A percentile compares a stretch with the other conserved stretches of the same genome.
Evolutionary conservation across 2,888 invertebrate genomes (phyloP).

Genomic region (Hypomecis punctinalis): DNA sequence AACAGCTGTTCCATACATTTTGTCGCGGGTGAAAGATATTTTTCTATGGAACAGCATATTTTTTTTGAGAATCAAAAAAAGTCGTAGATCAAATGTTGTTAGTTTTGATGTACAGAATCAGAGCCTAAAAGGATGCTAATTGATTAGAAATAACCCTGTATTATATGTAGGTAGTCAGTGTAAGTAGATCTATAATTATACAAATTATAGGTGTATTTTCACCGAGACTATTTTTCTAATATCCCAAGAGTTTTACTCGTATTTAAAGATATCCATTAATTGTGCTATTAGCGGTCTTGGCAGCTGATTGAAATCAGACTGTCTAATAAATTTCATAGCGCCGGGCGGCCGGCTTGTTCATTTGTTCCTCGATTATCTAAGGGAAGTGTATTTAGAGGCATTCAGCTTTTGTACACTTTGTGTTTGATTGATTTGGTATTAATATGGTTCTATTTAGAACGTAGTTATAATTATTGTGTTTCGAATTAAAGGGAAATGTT

Average conservation of each 20-base stretch:
- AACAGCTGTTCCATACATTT: no score
- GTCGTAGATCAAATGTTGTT: no score
- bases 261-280: constrained; percentile 23
- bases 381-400: neutral
- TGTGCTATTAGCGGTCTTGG: constrained; percentile 25
- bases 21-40: no score
- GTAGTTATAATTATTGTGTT: neutral
- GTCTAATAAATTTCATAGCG: constrained; percentile 28
- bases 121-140: no score
- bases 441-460: no score
- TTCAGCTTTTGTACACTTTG: neutral
- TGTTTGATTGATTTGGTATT: neutral
- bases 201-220: no score
- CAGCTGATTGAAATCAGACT: constrained; percentile 28
- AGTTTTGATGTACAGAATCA: no score
- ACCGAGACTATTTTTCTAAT: neutral
- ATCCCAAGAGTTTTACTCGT: constrained; percentile 5
- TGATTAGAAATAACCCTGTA: no score
- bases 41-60: no score
- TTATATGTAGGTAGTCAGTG: no score
- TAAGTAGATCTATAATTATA: no score
- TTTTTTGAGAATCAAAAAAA: no score
- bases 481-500: neutral
- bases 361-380: constrained; percentile 16
- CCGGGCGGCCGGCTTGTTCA: constrained; percentile 9